These are phyloP conservation scores for Calonectris borealis DNA, from an alignment of 2,113 vertebrate genomes.

Conservation along the genomic window DNA sequence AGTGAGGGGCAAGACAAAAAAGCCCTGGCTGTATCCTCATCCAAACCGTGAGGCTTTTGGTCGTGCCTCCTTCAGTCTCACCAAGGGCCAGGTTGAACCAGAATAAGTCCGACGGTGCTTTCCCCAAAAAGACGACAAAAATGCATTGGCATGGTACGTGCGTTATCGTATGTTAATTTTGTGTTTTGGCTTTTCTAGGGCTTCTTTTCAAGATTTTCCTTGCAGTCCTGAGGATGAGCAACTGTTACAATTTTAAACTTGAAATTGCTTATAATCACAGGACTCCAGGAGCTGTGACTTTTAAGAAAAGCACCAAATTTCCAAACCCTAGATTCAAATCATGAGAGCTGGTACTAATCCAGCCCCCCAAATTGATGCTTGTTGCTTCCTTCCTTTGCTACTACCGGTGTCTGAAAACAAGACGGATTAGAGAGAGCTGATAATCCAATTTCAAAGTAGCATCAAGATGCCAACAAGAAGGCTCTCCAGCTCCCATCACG, in stretches of 20 bases:
- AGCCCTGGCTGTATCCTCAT: neutral
- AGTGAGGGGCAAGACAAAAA: neutral
- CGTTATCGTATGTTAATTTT: neutral
- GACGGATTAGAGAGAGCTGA: neutral
- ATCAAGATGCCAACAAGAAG: neutral
- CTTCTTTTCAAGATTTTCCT: neutral
- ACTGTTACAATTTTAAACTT: neutral
- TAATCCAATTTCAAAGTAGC: neutral
- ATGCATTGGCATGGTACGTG: accelerated
- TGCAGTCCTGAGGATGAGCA: neutral
- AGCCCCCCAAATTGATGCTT: neutral
- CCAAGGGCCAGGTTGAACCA: neutral
- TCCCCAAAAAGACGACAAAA: neutral
- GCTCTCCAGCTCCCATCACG: neutral
- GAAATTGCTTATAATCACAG: neutral
- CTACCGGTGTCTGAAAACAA: neutral
- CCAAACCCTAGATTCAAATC: neutral
- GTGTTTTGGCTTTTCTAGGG: neutral
- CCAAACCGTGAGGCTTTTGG: neutral
- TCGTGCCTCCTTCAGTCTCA: neutral
- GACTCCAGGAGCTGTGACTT: neutral
- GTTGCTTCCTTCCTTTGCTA: neutral
- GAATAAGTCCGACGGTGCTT: neutral
- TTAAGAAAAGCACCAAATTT: neutral
- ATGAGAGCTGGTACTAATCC: neutral